Base-by-base conservation (phyloP, 2,113 vertebrate genomes). In the Capra hircus region DNA sequence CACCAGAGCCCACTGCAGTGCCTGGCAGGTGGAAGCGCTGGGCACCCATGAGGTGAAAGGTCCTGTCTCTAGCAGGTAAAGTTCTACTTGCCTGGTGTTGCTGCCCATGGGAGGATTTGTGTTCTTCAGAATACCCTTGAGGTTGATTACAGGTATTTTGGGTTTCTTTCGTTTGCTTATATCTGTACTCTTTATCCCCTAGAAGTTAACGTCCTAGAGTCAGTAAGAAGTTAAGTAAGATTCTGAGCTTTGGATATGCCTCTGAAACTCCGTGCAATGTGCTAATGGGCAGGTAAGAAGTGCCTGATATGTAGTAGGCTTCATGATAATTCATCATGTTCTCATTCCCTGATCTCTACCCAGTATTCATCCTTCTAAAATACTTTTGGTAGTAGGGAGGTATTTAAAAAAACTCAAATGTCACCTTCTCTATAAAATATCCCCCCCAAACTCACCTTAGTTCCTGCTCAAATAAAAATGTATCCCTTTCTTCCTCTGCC, bases 381-480 rank as follows among this genome's bases (percentile, higher is more conserved):
- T 90, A 33, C 11, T 53, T 97, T 48, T 71, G 64, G 84, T 84
- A 95, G 57, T 53, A 96, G 59, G 8, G 48, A 90, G 11, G 45
- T 59, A 92, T 94, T 62, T 36, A 28, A 57, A 81, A 82, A 87
- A 82, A 91, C 27, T 36, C 80, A 74, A 59, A 92, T 90, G 88
- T 82, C 64, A 55, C 14, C 12, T 57, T 78, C 48, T 87, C 52
- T 53, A 43, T 62, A 83, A 93, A 93, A 71, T 67, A 57, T 64
- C 7, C 8, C 7, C 43, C 45, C 25, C 3, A 64, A 64, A 80
- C 15, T 94, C 7, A 5, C 48, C 30, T 17, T 25, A 85, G 50
- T 25, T 36, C 33, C 30, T 85, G 30, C 14, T 85, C 16, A 16
- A 74, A 40, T 55, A 64, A 80, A 59, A 90, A 91, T 43, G 5